Evolutionary conservation across 2,113 vertebrate genomes (phyloP), one percentile per base, ranked within the genome.

Genomic region (Chlorodrepanis virens): DNA sequence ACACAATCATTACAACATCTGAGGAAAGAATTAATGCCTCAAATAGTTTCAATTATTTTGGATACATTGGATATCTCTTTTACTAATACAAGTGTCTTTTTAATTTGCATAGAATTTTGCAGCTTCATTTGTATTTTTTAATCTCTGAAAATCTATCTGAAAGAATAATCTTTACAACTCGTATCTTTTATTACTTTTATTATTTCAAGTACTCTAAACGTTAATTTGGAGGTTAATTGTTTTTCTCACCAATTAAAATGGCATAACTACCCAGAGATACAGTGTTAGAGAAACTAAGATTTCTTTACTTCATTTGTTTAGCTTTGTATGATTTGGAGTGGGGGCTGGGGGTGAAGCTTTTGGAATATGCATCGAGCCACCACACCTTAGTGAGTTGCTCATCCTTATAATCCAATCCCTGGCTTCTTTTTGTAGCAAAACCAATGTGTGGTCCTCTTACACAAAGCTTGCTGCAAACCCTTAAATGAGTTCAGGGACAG

Each of bases 341-440:
- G 7, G 1, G 5, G 0, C 1, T 6, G 4, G 4, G 4, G 5
- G 2, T 6, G 7, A 15, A 77, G 4, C 2, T 8, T 25, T 77
- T 82, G 23, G 10, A 68, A 57, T 20, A 44, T 44, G 2, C 6
- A 47, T 49, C 79, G 31, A 45, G 21, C 22, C 33, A 39, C 60
- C 50, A 42, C 14, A 40, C 28, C 13, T 76, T 35, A 31, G 31
- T 70, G 59, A 61, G 25, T 7, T 11, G 5, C 31, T 69, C 24
- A 45, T 37, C 33, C 13, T 60, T 33, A 59, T 18, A 57, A 17
- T 28, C 14, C 9, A 21, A 33, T n/a, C 15, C 47, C 14, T 69
- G 22, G 14, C 27, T 88, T 77, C 14, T 52, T 93, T 59, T 44
- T 54, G 21, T 28, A 77, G 39, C 13, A 76, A 57, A 56, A 74